Conservation (phyloP, 2,888 invertebrate species). For the Hoplodrina blanda region DNA sequence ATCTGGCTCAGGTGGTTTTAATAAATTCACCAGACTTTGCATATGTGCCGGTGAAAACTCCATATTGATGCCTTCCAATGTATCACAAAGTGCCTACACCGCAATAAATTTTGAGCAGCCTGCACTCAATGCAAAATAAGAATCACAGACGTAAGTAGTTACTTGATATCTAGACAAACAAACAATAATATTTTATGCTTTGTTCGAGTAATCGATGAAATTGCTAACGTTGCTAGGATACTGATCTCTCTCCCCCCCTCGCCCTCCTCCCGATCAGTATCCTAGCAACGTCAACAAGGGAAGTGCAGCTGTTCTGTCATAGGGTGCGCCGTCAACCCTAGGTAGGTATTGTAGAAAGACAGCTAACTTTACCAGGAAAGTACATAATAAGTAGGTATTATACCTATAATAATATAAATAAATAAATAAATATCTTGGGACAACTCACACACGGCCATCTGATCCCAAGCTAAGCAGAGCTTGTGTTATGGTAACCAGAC, state of each 20-base stretch:
- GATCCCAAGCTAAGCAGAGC: too few species aligned
- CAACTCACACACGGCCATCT: too few species aligned
- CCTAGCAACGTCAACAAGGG: too few species aligned
- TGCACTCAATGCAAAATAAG: conserved; percentile 2
- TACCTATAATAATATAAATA: too few species aligned
- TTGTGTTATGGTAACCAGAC: too few species aligned
- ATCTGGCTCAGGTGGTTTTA: conserved; percentile 84
- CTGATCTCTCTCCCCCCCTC: not conserved
- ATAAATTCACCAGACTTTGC: conserved; percentile 78
- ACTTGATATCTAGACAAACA: not conserved
- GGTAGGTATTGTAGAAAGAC: too few species aligned
- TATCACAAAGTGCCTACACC: not conserved
- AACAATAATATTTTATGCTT: not conserved
- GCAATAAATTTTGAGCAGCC: not conserved
- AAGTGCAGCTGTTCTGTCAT: too few species aligned
- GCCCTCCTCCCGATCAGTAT: too few species aligned
- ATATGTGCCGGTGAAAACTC: conserved; percentile 78
- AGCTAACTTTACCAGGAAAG: too few species aligned
- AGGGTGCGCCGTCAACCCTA: too few species aligned
- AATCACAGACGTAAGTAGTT: not conserved
- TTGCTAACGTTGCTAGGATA: conserved; percentile 38
- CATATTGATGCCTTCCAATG: conserved; percentile 56
- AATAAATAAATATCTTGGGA: too few species aligned
- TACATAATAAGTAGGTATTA: too few species aligned
- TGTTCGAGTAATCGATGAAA: conserved; percentile 34